phyloP scores from a whole-genome alignment of 2,113 vertebrate genomes.

The Chinchilla lanigera region DNA sequence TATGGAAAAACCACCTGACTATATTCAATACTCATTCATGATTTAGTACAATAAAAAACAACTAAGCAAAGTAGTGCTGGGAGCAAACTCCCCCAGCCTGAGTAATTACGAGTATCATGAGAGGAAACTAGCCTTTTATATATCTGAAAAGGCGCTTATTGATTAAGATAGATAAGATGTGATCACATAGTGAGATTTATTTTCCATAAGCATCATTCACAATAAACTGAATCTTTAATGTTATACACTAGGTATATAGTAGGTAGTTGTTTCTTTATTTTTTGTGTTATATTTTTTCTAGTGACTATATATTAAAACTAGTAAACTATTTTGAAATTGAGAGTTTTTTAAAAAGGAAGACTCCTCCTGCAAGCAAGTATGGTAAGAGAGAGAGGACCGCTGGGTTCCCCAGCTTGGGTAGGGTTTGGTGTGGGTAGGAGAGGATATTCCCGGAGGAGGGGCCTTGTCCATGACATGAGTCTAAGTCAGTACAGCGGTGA shows the following conservation, averaged over 20 bases:
- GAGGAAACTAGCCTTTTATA: neutral
- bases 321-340: neutral
- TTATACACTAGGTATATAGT: neutral
- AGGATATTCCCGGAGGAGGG: neutral
- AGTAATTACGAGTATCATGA: neutral
- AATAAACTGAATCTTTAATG: neutral
- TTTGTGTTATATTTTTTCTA: conserved; percentile 23
- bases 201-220: neutral
- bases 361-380: neutral
- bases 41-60: neutral
- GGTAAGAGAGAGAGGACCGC: neutral
- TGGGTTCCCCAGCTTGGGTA: neutral
- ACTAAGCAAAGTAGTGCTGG: neutral
- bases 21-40: neutral
- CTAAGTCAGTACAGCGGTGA: neutral
- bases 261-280: neutral
- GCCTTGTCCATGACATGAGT: neutral
- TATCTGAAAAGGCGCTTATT: neutral
- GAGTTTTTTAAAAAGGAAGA: neutral
- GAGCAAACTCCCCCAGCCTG: neutral
- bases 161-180: neutral
- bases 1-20: neutral
- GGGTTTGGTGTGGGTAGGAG: neutral
- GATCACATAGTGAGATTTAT: neutral
- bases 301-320: neutral